Percentiles rank a stretch among this genome's conserved stretches.
Conservation (phyloP, 2,888 invertebrate genomes). For the Dastarcus helophoroides region DNA sequence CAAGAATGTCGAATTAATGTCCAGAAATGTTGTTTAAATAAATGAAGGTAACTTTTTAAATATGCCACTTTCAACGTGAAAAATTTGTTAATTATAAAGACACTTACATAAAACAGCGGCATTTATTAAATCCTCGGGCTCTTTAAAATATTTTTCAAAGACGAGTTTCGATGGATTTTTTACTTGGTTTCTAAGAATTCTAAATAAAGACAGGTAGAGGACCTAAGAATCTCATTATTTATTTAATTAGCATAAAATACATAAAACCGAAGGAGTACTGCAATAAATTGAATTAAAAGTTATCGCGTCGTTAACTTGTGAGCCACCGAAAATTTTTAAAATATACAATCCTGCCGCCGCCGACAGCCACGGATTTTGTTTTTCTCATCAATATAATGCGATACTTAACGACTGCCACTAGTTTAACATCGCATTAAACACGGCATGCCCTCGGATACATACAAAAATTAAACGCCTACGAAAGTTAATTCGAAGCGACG, state of each 20-base stretch:
- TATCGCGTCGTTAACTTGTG: constrained; percentile 25
- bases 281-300: constrained; percentile 30
- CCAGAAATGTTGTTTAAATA: constrained; percentile 12
- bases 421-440: constrained; percentile 27
- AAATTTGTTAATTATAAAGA: constrained; percentile 28
- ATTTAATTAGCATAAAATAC: constrained; percentile 30
- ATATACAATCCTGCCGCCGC: constrained; percentile 13
- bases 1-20: constrained; percentile 13
- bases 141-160: constrained; percentile 14
- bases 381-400: constrained; percentile 28
- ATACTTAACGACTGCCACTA: constrained; percentile 25
- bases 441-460: constrained; percentile 23
- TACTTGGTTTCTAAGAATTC: constrained; percentile 23
- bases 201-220: constrained; percentile 24
- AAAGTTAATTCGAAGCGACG: too few species aligned
- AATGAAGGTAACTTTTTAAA: constrained; percentile 19
- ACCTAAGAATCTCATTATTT: constrained; percentile 24
- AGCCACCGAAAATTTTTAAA: constrained; percentile 21
- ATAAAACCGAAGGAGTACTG: constrained; percentile 24
- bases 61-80: constrained; percentile 23
- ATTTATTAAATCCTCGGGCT: constrained; percentile 14
- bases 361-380: constrained; percentile 15
- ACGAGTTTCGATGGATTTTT: constrained; percentile 14
- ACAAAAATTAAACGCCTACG: too few species aligned
- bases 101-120: constrained; percentile 22